These are phyloP conservation scores for Trissolcus basalis DNA, from an alignment of 1,140 invertebrate genomes.

Conservation along the genomic window DNA sequence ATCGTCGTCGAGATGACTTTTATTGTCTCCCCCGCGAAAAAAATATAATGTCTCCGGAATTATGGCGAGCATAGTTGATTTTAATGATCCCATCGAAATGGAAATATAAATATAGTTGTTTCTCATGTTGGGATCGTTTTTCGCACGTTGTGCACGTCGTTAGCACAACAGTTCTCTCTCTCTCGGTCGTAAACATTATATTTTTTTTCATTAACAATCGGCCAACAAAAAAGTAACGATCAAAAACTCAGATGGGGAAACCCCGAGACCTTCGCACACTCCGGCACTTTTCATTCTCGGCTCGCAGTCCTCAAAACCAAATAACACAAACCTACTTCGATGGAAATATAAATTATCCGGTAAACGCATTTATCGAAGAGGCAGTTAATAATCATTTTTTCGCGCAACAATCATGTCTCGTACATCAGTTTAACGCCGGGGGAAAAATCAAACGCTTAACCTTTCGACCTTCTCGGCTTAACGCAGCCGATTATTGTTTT, in stretches of 20 bases:
- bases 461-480: conserved; percentile 13
- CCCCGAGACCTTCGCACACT: not conserved
- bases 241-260: no score
- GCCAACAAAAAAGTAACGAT: no score
- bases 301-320: not conserved
- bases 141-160: no score
- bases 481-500: conserved; percentile 27
- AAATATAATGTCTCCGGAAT: conserved; percentile 16
- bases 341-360: conserved; percentile 11
- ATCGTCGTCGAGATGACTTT: conserved; percentile 13
- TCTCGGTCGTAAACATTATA: no score
- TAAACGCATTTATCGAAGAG: conserved; percentile 13
- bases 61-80: conserved; percentile 1
- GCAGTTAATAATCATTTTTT: conserved; percentile 16
- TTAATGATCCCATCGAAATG: no score
- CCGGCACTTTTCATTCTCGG: not conserved
- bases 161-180: no score
- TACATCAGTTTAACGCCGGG: conserved; percentile 1
- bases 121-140: no score
- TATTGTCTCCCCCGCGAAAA: conserved; percentile 32
- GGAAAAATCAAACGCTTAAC: conserved; percentile 20
- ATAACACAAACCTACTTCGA: conserved; percentile 24
- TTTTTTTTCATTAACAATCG: no score
- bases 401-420: conserved; percentile 16
- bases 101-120: no score